Conservation (phyloP, 2,797 vertebrate genomes). For the Gallinago stenura region DNA sequence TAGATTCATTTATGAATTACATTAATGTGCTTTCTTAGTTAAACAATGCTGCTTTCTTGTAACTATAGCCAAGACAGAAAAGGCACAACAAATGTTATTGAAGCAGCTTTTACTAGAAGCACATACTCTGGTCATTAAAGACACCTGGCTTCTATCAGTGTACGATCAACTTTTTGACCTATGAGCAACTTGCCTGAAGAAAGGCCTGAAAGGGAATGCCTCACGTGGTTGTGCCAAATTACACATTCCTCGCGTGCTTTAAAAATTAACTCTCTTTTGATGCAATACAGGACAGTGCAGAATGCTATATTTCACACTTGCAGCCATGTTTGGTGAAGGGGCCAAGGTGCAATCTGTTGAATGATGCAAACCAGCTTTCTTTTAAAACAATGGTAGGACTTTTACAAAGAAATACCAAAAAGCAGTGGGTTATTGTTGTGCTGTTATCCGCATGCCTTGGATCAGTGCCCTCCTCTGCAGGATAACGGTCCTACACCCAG, state of each 20-base stretch:
- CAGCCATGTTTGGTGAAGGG: not conserved
- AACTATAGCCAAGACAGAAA: not conserved
- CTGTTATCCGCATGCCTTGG: not conserved
- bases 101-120: not conserved
- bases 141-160: not conserved
- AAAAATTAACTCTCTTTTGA: not conserved
- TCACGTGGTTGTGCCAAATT: not conserved
- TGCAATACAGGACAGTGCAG: not conserved
- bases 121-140: not conserved
- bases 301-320: not conserved
- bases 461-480: not conserved
- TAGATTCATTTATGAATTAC: not conserved
- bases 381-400: not conserved
- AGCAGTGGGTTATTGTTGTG: not conserved
- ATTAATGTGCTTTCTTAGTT: not conserved
- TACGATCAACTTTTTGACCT: not conserved
- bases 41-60: not conserved
- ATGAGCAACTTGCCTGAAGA: not conserved
- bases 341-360: not conserved
- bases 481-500: not conserved
- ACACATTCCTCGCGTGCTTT: not conserved
- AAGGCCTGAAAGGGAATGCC: not conserved
- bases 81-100: not conserved
- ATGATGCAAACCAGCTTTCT: not conserved
- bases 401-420: not conserved